Evolutionary conservation across 37 sponge, comb jelly and placozoan genomes (phyloP).

Genomic region (Hormiphora californensis): DNA sequence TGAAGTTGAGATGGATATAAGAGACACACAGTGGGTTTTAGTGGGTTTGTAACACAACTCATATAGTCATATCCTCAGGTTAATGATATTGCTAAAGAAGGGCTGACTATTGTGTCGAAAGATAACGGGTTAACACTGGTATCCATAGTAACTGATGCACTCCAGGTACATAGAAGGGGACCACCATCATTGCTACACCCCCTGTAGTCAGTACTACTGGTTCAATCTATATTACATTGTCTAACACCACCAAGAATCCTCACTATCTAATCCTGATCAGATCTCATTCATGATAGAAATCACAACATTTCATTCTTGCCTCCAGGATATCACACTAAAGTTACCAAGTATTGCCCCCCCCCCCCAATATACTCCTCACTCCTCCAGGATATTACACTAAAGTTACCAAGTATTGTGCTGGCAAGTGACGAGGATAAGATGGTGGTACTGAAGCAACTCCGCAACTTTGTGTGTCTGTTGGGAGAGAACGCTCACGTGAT

Average conservation of each 20-base stretch:
- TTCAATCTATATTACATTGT: too few relatives aligned
- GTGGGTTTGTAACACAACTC: too few relatives aligned
- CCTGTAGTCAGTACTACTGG: too few relatives aligned
- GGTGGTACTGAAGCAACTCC: slow-evolving; percentile 18
- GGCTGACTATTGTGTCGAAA: slow-evolving; percentile 26
- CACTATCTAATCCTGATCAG: too few relatives aligned
- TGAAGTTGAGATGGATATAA: too few relatives aligned
- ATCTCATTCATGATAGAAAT: too few relatives aligned
- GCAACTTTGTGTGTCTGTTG: not conserved
- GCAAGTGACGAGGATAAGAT: not conserved
- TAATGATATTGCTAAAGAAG: not conserved
- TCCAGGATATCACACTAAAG: slow-evolving; percentile 12
- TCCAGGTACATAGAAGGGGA: not conserved
- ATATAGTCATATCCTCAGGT: slow-evolving; percentile 6
- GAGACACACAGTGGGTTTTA: too few relatives aligned
- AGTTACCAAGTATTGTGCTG: slow-evolving; percentile 4
- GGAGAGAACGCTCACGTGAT: not conserved
- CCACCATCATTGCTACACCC: too few relatives aligned
- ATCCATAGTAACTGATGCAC: slow-evolving; percentile 23
- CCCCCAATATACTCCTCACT: too few relatives aligned
- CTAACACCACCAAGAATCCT: too few relatives aligned
- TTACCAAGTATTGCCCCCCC: slow-evolving; percentile 4
- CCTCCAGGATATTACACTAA: slow-evolving; percentile 1
- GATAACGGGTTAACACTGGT: not conserved
- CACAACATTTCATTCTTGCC: too few relatives aligned